Conservation (phyloP, 1,140 invertebrate genomes). For the Drosophila saltans region DNA sequence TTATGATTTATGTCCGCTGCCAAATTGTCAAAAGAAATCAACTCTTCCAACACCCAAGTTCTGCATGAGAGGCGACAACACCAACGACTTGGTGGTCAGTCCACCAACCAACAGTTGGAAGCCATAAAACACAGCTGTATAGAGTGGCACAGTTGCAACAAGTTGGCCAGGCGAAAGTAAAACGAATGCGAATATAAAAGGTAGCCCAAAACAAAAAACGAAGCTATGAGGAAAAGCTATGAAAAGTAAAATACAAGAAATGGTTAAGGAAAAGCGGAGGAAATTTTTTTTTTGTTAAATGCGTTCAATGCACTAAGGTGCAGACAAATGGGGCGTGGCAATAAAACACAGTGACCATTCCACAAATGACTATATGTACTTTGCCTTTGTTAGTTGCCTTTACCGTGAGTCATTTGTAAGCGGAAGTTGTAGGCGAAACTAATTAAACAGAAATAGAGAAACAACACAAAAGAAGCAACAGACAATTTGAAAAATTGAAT, state of each 20-base stretch:
- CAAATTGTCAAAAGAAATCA: conserved; percentile 65
- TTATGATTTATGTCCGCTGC: conserved; percentile 61
- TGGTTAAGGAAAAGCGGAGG: conserved; percentile 66
- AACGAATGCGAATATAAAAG: conserved; percentile 58
- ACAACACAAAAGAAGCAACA: conserved; percentile 35
- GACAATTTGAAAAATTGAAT: conserved; percentile 17
- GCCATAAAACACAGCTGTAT: conserved; percentile 58
- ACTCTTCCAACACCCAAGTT: conserved; percentile 45
- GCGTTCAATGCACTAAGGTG: conserved; percentile 69
- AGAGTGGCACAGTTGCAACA: conserved; percentile 71
- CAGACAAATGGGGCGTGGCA: conserved; percentile 44
- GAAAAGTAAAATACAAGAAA: conserved; percentile 58
- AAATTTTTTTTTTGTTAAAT: conserved; percentile 37
- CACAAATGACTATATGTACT: conserved; percentile 16
- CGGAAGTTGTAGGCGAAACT: conserved; percentile 71
- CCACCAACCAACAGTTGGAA: conserved; percentile 38
- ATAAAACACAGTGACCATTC: conserved; percentile 9
- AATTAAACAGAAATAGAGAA: conserved; percentile 41
- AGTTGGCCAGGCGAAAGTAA: conserved; percentile 65
- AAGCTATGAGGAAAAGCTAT: conserved; percentile 42
- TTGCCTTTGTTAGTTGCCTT: not conserved
- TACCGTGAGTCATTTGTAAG: conserved; percentile 20
- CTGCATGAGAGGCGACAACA: conserved; percentile 49
- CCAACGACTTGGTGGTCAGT: conserved; percentile 28
- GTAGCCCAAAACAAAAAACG: conserved; percentile 2